Evolutionary conservation across 2,888 invertebrate species (phyloP), one percentile per base, ranked within the genome.

Genomic region (Noctua janthe): DNA sequence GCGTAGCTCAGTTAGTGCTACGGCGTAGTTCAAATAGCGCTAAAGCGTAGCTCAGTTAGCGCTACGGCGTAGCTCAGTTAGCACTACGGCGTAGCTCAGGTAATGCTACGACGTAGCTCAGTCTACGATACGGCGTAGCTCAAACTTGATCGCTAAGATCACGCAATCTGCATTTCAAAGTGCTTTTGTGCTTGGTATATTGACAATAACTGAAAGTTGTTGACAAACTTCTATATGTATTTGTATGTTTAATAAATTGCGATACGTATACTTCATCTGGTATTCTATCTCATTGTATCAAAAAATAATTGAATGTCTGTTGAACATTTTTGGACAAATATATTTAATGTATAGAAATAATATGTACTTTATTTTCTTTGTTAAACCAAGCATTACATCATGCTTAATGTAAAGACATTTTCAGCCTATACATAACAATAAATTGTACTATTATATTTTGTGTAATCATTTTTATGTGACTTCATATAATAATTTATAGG

Each of bases 361-460:
- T 43, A n/a, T 0, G 8, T n/a, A 59, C 15, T 75, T 2, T 59
- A 59, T 82, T 84, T 29, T 84, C 47, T 82, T 84, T 84, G 79
- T 62, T 72, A 54, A 67, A 47, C 29, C 47, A 78, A 72, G 67
- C 47, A 69, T 71, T 59, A 71, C 59, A 59, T 39, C 17, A 54
- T 72, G 67, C 67, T 67, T 56, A 67, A 78, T 84, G 71, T 54
- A 54, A 70, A 59, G 43, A 67, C n/a, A 84, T 70, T 81, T 81
- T 54, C 13, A 70, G 51, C n/a, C 2, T 11, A 43, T 39, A 56
- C 7, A 39, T 81, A 71, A 47, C 23, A 35, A 64, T 78, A 59
- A 5, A 80, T 62, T 49, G 2, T 23, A 35, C 43, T 20, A 54
- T 43, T 23, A 35, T 39, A 47, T 82, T 35, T 35, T 17, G 62